A percentile compares a stretch with the other conserved stretches of the same genome.
Evolutionary conservation across 1,140 invertebrate genomes (phyloP).

Genomic region (Eupeodes corollae): DNA sequence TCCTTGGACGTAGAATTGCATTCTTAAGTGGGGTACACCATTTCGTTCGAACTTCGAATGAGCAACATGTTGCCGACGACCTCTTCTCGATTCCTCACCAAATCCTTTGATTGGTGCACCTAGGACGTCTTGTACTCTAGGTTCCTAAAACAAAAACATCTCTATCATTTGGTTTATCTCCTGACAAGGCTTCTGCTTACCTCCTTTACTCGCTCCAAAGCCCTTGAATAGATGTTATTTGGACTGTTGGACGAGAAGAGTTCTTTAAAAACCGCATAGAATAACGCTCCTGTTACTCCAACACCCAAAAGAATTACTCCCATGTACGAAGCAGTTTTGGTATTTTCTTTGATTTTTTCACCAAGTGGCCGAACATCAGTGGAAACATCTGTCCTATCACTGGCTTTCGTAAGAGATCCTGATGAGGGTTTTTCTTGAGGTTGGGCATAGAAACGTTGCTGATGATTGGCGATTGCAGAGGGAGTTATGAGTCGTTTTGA

Average conservation of each 20-base stretch:
- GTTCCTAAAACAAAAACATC: conserved; percentile 38
- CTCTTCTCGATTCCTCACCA: conserved; percentile 70
- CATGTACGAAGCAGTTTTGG: conserved; percentile 71
- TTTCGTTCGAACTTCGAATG: conserved; percentile 61
- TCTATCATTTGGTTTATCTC: not conserved
- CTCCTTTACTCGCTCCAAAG: conserved; percentile 58
- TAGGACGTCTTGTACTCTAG: conserved; percentile 57
- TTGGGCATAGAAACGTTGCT: too few species aligned
- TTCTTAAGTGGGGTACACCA: conserved; percentile 66
- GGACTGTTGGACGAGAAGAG: conserved; percentile 78
- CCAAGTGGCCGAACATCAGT: conserved; percentile 51
- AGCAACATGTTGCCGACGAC: conserved; percentile 59
- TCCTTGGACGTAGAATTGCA: conserved; percentile 85
- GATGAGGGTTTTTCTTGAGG: too few species aligned
- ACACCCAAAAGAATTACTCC: conserved; percentile 68
- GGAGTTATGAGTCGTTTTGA: too few species aligned
- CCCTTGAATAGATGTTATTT: conserved; percentile 69
- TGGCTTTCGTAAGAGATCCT: not conserved
- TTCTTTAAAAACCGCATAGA: conserved; percentile 73
- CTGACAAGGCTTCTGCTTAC: conserved; percentile 20
- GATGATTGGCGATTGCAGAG: too few species aligned
- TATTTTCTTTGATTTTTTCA: conserved; percentile 74
- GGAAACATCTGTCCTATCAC: conserved; percentile 30
- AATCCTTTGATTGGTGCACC: conserved; percentile 80
- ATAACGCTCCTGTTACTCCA: conserved; percentile 63